Evolutionary conservation across 2,888 invertebrate genomes (phyloP).

Genomic region (Tortrix viridana): DNA sequence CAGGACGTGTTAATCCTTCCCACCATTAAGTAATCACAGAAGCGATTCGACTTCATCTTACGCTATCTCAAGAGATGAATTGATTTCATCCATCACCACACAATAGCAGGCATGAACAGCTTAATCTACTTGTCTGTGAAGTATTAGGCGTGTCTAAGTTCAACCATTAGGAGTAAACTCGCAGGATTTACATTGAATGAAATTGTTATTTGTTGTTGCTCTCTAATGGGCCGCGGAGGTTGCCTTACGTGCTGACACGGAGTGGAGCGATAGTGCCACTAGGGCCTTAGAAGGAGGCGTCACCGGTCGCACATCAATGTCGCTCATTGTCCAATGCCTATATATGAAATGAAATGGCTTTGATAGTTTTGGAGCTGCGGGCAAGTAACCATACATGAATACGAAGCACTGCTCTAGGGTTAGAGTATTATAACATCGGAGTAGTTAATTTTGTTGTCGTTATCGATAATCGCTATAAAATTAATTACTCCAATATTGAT

Average conservation of each 20-base stretch:
- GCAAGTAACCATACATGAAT: slow-evolving; percentile 5
- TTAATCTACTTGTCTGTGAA: slow-evolving; percentile 69
- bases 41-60: slow-evolving; percentile 55
- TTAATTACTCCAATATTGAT: neutral
- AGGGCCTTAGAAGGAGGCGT: slow-evolving; percentile 59
- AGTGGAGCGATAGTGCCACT: slow-evolving; percentile 52
- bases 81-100: slow-evolving; percentile 58
- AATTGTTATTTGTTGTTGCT: slow-evolving; percentile 76
- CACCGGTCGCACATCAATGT: slow-evolving; percentile 60
- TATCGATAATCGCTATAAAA: neutral
- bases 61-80: slow-evolving; percentile 54
- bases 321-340: slow-evolving; percentile 65
- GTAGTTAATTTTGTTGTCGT: too few species aligned
- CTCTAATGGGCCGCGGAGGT: slow-evolving; percentile 59
- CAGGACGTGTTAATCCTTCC: slow-evolving; percentile 17
- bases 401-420: neutral
- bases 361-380: slow-evolving; percentile 4
- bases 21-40: slow-evolving; percentile 53
- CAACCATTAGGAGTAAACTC: slow-evolving; percentile 63
- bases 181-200: slow-evolving; percentile 79
- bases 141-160: slow-evolving; percentile 73
- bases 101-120: slow-evolving; percentile 63
- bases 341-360: slow-evolving; percentile 55
- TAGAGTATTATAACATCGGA: neutral
- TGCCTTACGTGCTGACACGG: slow-evolving; percentile 63